These are phyloP conservation scores for Pollimyrus isidori DNA, from an alignment of 2,113 vertebrate species.

Conservation along the genomic window DNA sequence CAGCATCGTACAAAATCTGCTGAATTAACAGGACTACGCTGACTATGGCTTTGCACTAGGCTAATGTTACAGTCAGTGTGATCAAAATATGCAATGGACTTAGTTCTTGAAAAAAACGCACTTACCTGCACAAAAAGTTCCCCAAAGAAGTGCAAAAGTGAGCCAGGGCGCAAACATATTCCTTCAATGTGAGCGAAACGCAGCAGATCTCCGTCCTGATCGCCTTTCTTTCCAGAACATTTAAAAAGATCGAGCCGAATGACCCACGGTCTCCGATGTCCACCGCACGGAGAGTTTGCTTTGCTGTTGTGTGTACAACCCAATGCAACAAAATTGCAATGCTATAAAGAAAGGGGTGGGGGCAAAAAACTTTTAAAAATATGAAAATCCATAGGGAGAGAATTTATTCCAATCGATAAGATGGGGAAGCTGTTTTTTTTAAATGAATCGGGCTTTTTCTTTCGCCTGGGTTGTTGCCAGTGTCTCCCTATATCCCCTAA, in stretches of 20 bases:
- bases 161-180: slow-evolving; percentile 66
- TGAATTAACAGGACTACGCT: background rate
- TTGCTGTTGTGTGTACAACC: slow-evolving; percentile 43
- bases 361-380: slow-evolving; percentile 25
- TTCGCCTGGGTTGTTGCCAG: slow-evolving; percentile 50
- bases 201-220: slow-evolving; percentile 37
- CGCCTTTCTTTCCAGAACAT: slow-evolving; percentile 41
- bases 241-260: slow-evolving; percentile 37
- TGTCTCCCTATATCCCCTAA: slow-evolving; percentile 48
- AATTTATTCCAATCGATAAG: slow-evolving; percentile 3
- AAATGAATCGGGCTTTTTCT: background rate
- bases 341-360: slow-evolving; percentile 12
- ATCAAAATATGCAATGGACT: background rate
- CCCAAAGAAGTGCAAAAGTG: slow-evolving; percentile 69
- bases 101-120: background rate
- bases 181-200: slow-evolving; percentile 42
- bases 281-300: slow-evolving; percentile 47
- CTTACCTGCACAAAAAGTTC: slow-evolving; percentile 76
- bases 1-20: slow-evolving; percentile 3
- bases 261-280: slow-evolving; percentile 50
- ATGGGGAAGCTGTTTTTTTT: background rate
- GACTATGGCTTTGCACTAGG: background rate
- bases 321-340: slow-evolving; percentile 52
- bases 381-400: background rate
- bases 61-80: background rate